These are phyloP conservation scores for Uria lomvia DNA, from an alignment of 2,113 vertebrate genomes.

Conservation along the genomic window DNA sequence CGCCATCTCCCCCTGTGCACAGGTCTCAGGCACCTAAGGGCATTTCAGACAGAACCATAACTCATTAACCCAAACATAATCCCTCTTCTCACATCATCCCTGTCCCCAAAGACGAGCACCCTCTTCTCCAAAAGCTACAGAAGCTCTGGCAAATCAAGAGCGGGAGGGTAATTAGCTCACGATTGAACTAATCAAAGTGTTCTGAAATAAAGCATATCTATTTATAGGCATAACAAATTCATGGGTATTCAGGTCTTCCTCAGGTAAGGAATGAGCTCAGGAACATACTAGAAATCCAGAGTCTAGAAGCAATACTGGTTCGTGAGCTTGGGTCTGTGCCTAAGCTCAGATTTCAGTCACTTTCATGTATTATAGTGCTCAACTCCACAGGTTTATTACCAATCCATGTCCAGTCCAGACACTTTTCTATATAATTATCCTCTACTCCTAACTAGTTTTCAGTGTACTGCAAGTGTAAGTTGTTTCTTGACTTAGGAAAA, in stretches of 20 bases:
- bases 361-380: not conserved
- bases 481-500: not conserved
- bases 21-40: not conserved
- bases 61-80: not conserved
- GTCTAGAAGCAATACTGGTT: not conserved
- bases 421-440: not conserved
- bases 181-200: not conserved
- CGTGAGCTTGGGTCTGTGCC: not conserved
- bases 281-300: not conserved
- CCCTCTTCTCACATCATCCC: not conserved
- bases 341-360: not conserved
- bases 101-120: not conserved
- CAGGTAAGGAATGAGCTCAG: not conserved
- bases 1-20: no score
- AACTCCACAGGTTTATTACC: not conserved
- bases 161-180: not conserved
- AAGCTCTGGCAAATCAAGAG: not conserved
- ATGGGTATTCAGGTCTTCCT: not conserved
- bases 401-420: not conserved
- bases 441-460: not conserved
- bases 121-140: not conserved
- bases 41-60: not conserved
- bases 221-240: not conserved
- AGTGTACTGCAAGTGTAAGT: not conserved
- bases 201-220: not conserved